Base-by-base conservation (phyloP, 2,888 invertebrate species). In the Cacoxenus indagator region DNA sequence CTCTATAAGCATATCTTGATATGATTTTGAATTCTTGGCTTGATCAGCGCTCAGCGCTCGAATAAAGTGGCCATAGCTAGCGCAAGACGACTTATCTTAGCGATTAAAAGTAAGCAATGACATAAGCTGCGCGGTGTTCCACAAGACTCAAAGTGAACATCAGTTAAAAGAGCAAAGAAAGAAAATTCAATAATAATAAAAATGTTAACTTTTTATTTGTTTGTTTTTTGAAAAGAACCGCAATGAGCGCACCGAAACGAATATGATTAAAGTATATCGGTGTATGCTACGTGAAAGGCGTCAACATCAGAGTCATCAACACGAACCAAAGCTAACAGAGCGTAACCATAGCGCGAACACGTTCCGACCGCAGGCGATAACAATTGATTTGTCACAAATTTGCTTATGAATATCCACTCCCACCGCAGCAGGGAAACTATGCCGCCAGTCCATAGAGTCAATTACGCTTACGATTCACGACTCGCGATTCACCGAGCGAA, bases 331-430 rank as follows among this genome's bases (percentile, higher is more conserved):
- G 37, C 14, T 51, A 37, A n/a, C 22, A 22, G 51, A 51, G 19
- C 51, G 51, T 51, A 51, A 51, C 51, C 51, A 57, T 27, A 11
- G 57, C 31, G 43, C 22, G 67, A 72, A 72, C 70, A 71, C 76
- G 75, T 70, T 74, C 64, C 65, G 69, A 71, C 70, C 71, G 68
- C 76, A 64, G 81, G 82, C 84, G 78, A 75, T 76, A 61, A 76
- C 73, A 86, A 86, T 85, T 83, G 85, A 85, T 86, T 86, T 85
- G 85, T 85, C 83, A 83, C 85, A 85, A 78, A 73, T 62, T 62
- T 62, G 19, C 9, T 17, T 51, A 51, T 51, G 51, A 51, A 51
- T 51, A 17, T 51, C 22, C 51, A 51, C 51, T 51, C 51, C 51
- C 51, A 51, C 51, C 9, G 22, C 37, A 37, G 37, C n/a, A n/a